Conservation (phyloP, 2,113 vertebrate species). For the Amphiprion ocellaris region DNA sequence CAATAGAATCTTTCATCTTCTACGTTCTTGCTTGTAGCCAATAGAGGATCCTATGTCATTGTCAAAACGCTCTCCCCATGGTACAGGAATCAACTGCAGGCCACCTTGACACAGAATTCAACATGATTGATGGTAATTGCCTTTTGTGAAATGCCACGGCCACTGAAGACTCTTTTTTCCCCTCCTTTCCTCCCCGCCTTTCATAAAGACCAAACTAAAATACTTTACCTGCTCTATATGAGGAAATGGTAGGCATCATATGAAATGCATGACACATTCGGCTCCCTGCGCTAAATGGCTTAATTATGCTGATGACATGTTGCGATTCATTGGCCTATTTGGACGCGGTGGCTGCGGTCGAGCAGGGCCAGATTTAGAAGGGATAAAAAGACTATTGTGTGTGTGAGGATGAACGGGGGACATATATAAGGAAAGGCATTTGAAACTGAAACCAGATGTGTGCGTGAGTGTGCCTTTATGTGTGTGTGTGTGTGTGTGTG, state of each 20-base stretch:
- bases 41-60: conserved; percentile 75
- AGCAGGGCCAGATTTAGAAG: conserved; percentile 53
- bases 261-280: conserved; percentile 55
- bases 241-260: conserved; percentile 36
- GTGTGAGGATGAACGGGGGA: conserved; percentile 67
- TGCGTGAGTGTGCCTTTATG: conserved; percentile 42
- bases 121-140: conserved; percentile 84
- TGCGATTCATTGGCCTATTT: conserved; percentile 68
- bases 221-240: conserved; percentile 51
- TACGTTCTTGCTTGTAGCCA: conserved; percentile 57
- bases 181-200: conserved; percentile 48
- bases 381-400: conserved; percentile 80
- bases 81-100: conserved; percentile 74
- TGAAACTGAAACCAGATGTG: conserved; percentile 84
- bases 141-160: conserved; percentile 70
- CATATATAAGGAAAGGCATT: conserved; percentile 74
- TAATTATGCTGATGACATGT: conserved; percentile 76
- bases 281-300: conserved; percentile 52
- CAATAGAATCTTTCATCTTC: conserved; percentile 78
- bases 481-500: conserved; percentile 50
- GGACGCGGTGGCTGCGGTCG: conserved; percentile 52
- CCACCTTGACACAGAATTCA: conserved; percentile 80
- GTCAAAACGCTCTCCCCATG: conserved; percentile 65
- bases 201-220: conserved; percentile 51
- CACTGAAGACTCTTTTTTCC: conserved; percentile 53